phyloP scores from a whole-genome alignment of 2,113 vertebrate species.

The Alosa alosa region DNA sequence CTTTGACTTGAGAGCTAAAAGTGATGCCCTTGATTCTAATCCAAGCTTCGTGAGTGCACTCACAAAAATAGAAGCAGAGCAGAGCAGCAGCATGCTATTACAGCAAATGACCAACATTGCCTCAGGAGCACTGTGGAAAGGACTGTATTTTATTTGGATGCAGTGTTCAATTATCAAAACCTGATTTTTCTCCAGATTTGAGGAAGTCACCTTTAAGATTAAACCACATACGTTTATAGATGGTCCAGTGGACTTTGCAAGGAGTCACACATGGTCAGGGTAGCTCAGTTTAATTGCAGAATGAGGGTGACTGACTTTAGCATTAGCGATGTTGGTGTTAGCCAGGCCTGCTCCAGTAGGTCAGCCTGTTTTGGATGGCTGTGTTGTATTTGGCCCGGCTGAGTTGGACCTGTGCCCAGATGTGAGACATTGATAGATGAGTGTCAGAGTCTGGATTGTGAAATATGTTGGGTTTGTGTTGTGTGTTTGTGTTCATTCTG shows the following conservation, averaged over 20 bases:
- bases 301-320: background rate
- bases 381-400: slow-evolving; percentile 35
- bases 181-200: background rate
- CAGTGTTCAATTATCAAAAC: background rate
- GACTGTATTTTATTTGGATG: background rate
- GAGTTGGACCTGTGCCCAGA: slow-evolving; percentile 36
- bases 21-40: background rate
- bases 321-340: background rate
- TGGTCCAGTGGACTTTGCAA: background rate
- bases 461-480: slow-evolving; percentile 8
- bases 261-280: background rate
- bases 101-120: background rate
- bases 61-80: no score
- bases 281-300: background rate
- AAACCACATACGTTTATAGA: background rate
- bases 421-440: slow-evolving; percentile 32
- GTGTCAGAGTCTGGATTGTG: background rate
- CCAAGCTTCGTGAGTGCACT: background rate
- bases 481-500: slow-evolving; percentile 12
- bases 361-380: background rate
- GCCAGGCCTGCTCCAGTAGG: background rate
- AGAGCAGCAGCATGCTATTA: background rate
- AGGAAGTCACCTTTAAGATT: background rate
- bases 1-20: background rate
- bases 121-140: background rate